Base-by-base conservation (phyloP, 1,140 invertebrate genomes). In the Bombyx mandarina region DNA sequence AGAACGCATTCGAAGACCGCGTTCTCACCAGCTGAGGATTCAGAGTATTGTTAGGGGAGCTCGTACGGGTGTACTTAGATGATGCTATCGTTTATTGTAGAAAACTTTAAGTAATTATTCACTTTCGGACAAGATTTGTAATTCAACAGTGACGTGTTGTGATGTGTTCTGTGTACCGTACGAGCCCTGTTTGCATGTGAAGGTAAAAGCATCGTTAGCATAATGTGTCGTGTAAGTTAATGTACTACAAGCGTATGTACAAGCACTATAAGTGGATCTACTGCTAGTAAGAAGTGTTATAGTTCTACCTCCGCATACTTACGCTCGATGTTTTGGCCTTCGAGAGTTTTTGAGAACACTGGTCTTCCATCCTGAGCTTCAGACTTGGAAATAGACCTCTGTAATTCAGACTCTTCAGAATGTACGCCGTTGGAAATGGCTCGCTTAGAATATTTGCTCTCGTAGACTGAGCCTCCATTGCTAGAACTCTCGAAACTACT, bases 1-100 rank as follows among this genome's bases (percentile, higher is more conserved):
- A 97, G 90, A 62, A 93, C 90, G 73, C 96, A 96, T 80, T 95
- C 94, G 79, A 99, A 97, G 52, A 89, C 84, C 9, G 94, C 95
- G 65, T 91, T 93, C 73, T 97, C 95, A 53, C 96, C 96, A 78
- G 95, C 96, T 96, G 88, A 43, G 77, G 68, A 84, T 69, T 76
- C 73, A 83, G 64, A 79, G 43, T 55, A 63, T 63, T 48, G 61
- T 80, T 78, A 81, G 18, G 57, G 52, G 65, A 71, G 76, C 66
- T 73, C 74, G 75, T 79, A 82, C 73, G 76, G 61, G 57, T 60
- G 57, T 51, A 51, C 42, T 10, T 18, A 44, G 43, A 57, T 54
- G 55, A 61, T 54, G 22, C 47, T 35, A 51, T 51, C 42, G 22
- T 51, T 7, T 35, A 35, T 8, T 26, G 8, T 9, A 26, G 26